Evolutionary conservation across 1,140 invertebrate species (phyloP).

Genomic region (Ditylenchus dipsaci): DNA sequence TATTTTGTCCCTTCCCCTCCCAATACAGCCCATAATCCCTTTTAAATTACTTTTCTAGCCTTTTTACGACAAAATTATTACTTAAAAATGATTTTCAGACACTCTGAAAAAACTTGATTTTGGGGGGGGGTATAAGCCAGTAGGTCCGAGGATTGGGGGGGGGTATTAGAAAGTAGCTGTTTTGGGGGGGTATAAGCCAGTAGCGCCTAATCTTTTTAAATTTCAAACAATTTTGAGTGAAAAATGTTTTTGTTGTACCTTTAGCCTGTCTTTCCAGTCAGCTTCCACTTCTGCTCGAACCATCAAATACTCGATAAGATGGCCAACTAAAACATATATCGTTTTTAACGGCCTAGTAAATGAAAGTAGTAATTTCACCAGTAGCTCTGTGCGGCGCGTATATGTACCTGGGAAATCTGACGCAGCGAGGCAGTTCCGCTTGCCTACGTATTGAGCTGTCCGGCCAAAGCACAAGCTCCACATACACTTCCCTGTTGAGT

Average conservation of each 20-base stretch:
- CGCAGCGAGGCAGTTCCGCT: not conserved
- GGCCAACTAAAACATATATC: constrained; percentile 5
- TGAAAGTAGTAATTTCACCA: not conserved
- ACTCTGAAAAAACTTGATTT: too few species aligned
- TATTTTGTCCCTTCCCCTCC: too few species aligned
- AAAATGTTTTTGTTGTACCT: not conserved
- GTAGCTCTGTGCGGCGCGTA: not conserved
- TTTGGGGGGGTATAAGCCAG: too few species aligned
- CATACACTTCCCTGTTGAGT: not conserved
- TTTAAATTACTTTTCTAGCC: too few species aligned
- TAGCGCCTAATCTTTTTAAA: too few species aligned
- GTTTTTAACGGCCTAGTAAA: not conserved
- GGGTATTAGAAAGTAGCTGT: too few species aligned
- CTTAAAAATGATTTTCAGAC: too few species aligned
- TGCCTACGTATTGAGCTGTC: constrained; percentile 5
- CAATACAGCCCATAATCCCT: too few species aligned
- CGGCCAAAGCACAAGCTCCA: constrained; percentile 12
- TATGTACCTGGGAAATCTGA: constrained; percentile 4
- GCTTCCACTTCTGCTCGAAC: constrained; percentile 6
- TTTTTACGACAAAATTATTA: too few species aligned
- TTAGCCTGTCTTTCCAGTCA: not conserved
- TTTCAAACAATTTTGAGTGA: too few species aligned
- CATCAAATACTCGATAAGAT: constrained; percentile 4
- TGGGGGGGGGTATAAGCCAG: too few species aligned
- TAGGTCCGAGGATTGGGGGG: too few species aligned